These are phyloP conservation scores for Calonectris borealis DNA, from an alignment of 2,113 vertebrate species.

Conservation along the genomic window DNA sequence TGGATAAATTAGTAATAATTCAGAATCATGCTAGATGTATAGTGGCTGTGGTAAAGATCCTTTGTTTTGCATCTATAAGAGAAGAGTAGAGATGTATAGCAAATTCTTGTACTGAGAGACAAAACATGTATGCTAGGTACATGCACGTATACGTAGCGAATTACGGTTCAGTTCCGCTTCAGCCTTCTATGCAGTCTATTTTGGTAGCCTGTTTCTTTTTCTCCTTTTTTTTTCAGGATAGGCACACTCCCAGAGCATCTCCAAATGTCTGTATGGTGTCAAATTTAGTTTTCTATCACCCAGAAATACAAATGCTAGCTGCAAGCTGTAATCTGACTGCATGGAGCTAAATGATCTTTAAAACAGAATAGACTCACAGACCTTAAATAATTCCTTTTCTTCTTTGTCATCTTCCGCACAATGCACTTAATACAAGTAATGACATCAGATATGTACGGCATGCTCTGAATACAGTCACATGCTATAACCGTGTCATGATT, in stretches of 20 bases:
- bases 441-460: not conserved
- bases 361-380: not conserved
- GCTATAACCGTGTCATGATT: not conserved
- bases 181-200: not conserved
- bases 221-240: not conserved
- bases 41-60: not conserved
- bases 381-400: conserved; percentile 40
- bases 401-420: conserved; percentile 15
- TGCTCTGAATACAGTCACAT: not conserved
- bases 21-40: not conserved
- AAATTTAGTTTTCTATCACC: not conserved
- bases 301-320: not conserved
- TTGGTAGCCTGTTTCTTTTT: not conserved
- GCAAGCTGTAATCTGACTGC: not conserved
- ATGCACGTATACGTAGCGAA: not conserved
- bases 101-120: not conserved
- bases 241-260: not conserved
- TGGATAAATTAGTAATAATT: not conserved
- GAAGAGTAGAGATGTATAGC: not conserved
- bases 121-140: not conserved
- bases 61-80: not conserved
- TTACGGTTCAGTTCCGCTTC: not conserved
- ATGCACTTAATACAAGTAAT: not conserved
- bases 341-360: conserved; percentile 8
- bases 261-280: not conserved